Base-by-base conservation (phyloP, 2,797 vertebrate species). In the Pseudochromis fuscus region DNA sequence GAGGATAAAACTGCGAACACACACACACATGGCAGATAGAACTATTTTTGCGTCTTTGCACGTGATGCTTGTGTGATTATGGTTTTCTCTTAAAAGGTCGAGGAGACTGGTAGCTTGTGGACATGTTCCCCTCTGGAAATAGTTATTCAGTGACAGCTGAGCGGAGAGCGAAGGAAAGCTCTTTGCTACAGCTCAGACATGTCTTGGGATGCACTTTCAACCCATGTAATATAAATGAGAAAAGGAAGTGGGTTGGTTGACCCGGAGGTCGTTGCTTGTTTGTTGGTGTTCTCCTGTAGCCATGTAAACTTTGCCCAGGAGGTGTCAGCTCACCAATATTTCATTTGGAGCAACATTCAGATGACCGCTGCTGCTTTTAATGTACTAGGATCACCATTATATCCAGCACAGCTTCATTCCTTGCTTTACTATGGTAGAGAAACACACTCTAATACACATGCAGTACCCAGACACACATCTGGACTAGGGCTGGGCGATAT, bases 161-260 rank as follows among this genome's bases (percentile, higher is more conserved):
- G 55, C 1, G 11, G 46, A 2, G 28, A 59, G 40, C 44, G 44
- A 7, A 33, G 60, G 25, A 21, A 23, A 58, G 67, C 46, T 63
- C 44, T 63, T 42, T 5, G 42, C 53, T 24, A 27, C 3, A 28
- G 72, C 58, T 83, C 28, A 18, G 50, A 46, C 46, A 4, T 35
- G 63, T 81, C 82, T 75, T 30, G 38, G 42, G 77, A 75, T n/a
- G 67, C 51, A 74, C 62, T 77, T 77, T 81, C 76, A 51, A 71
- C 58, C 56, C 55, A 42, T 78, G 58, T 72, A 83, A 88, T 73
- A 89, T 87, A 45, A 69, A 87, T 88, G 82, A 87, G 75, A 65
- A 30, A 31, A 87, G 77, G 73, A 81, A 72, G 71, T 45, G 25
- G 59, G 58, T n/a, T 49, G 42, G 13, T 27, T 64, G 71, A 79